Evolutionary conservation across 2,888 invertebrate genomes (phyloP).

Genomic region (Drosophila yooni): DNA sequence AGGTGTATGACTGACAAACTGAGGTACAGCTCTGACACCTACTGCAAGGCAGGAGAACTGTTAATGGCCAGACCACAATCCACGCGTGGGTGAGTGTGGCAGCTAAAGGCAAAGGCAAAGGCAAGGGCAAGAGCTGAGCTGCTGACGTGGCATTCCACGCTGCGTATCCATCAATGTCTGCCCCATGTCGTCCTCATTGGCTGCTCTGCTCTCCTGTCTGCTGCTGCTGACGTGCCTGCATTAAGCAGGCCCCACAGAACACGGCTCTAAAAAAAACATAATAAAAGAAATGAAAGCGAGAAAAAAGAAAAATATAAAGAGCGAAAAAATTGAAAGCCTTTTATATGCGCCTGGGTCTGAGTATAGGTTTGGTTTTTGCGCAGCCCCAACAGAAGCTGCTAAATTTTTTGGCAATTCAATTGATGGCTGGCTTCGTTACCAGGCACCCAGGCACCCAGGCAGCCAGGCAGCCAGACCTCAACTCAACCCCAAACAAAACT

Average conservation of each 20-base stretch:
- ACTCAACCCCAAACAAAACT: slow-evolving; percentile 44
- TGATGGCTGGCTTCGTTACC: slow-evolving; percentile 59
- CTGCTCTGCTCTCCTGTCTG: slow-evolving; percentile 33
- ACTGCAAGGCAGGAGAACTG: slow-evolving; percentile 28
- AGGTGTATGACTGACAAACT: slow-evolving; percentile 48
- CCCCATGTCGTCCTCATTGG: slow-evolving; percentile 55
- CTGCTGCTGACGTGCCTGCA: slow-evolving; percentile 77
- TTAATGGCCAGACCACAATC: slow-evolving; percentile 58
- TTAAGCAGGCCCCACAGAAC: slow-evolving; percentile 60
- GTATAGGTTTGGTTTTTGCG: slow-evolving; percentile 3
- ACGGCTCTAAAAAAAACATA: slow-evolving; percentile 25
- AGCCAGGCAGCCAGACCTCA: not conserved
- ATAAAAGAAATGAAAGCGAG: slow-evolving; percentile 7
- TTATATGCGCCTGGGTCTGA: slow-evolving; percentile 52
- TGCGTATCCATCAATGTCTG: slow-evolving; percentile 78
- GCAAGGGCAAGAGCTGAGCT: slow-evolving; percentile 44
- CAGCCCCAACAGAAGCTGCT: slow-evolving; percentile 64
- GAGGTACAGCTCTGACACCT: slow-evolving; percentile 65
- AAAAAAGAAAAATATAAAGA: slow-evolving; percentile 2
- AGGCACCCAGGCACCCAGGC: not conserved
- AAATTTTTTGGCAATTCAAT: slow-evolving; percentile 72
- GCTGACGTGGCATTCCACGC: slow-evolving; percentile 73
- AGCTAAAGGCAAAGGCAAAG: slow-evolving; percentile 38
- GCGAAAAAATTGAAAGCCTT: slow-evolving; percentile 70
- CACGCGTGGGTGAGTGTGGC: slow-evolving; percentile 32